Conservation (phyloP, 2,113 vertebrate genomes). For the Globicephala melas region DNA sequence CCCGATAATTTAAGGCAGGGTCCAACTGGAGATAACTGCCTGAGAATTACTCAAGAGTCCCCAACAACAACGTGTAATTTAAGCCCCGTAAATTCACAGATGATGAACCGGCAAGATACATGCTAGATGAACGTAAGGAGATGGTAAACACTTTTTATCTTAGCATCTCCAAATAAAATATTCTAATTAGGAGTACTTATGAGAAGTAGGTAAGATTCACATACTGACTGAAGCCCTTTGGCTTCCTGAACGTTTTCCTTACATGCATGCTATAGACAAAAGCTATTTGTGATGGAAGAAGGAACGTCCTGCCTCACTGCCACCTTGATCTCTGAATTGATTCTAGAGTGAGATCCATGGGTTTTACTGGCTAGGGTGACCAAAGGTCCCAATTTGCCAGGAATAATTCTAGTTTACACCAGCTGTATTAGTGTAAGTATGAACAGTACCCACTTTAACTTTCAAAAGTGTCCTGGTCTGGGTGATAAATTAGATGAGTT, state of each 20-base stretch:
- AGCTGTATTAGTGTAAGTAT: neutral
- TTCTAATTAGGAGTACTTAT: neutral
- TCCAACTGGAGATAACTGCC: constrained; percentile 40
- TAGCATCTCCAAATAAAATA: neutral
- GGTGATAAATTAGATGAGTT: neutral
- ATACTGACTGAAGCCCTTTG: neutral
- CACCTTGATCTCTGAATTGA: neutral
- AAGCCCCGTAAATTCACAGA: constrained; percentile 2
- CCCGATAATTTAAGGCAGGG: constrained; percentile 4
- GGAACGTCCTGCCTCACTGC: neutral
- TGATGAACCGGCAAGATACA: neutral
- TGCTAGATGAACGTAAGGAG: neutral
- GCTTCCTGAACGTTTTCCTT: neutral
- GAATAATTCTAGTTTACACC: neutral
- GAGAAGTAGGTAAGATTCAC: neutral
- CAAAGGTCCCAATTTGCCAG: neutral
- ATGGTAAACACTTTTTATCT: neutral
- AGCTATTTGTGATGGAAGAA: neutral
- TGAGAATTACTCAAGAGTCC: constrained; percentile 17
- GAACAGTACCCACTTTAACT: neutral
- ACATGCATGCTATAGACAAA: neutral
- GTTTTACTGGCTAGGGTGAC: neutral
- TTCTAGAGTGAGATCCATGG: neutral
- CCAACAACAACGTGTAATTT: constrained; percentile 40
- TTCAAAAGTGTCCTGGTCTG: neutral